phyloP scores from a whole-genome alignment of 2,888 invertebrate species.

The Imbricaverruca yamaguchii region DNA sequence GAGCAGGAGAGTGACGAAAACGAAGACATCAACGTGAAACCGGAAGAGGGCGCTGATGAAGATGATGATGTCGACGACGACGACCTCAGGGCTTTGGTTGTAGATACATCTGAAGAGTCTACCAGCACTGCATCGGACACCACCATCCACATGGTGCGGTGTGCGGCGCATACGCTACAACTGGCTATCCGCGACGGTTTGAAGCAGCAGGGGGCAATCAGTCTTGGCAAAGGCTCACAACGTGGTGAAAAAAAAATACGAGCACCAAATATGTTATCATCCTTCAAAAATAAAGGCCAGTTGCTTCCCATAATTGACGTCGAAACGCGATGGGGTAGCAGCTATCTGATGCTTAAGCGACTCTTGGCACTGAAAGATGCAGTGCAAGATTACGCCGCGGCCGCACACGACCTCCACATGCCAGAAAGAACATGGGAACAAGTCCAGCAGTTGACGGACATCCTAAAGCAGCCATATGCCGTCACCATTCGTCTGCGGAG shows the following conservation, averaged over 20 bases:
- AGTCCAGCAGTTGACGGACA: background rate
- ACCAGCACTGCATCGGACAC: background rate
- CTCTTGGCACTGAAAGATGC: background rate
- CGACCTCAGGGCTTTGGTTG: background rate
- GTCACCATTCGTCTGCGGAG: constrained; percentile 9
- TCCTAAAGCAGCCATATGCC: background rate
- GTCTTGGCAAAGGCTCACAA: background rate
- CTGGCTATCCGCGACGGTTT: constrained; percentile 20
- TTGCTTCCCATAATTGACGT: constrained; percentile 17
- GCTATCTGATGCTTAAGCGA: constrained; percentile 16
- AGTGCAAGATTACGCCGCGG: background rate
- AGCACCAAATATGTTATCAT: constrained; percentile 17
- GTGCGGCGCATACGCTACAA: constrained; percentile 21
- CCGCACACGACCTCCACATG: background rate
- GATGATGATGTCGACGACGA: constrained; percentile 12
- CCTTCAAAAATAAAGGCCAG: background rate
- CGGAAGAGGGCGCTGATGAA: constrained; percentile 1
- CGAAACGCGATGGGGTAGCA: constrained; percentile 19
- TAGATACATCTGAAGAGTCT: background rate
- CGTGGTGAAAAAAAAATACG: constrained; percentile 11
- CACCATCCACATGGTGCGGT: background rate
- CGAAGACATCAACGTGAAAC: background rate
- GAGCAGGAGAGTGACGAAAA: too few species aligned
- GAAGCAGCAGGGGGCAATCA: background rate
- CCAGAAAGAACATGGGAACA: constrained; percentile 8